These are phyloP conservation scores for Halcyon senegalensis DNA, from an alignment of 2,113 vertebrate genomes.

Conservation along the genomic window DNA sequence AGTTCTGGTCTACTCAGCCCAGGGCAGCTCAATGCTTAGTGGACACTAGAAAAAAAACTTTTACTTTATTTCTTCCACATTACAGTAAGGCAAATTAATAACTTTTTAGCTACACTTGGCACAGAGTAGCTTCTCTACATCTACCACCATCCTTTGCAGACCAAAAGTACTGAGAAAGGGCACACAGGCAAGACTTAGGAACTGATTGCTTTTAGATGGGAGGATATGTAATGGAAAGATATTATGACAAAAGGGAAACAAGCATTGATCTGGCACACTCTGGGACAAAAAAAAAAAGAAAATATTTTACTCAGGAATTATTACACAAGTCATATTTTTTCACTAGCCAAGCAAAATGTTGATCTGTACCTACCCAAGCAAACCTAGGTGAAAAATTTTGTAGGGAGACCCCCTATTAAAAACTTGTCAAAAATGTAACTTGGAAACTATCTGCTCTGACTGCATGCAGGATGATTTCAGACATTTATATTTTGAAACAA, in stretches of 20 bases:
- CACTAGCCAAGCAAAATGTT: not conserved
- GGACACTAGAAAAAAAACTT: not conserved
- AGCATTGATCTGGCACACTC: not conserved
- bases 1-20: not conserved
- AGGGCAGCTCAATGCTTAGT: not conserved
- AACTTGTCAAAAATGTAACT: not conserved
- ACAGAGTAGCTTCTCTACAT: fast-evolving
- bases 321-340: fast-evolving
- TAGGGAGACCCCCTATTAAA: not conserved
- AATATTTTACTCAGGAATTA: not conserved
- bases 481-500: not conserved
- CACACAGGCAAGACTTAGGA: not conserved
- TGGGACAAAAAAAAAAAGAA: not conserved
- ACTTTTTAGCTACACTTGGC: not conserved
- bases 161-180: not conserved
- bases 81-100: not conserved
- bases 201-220: not conserved
- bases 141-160: not conserved
- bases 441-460: not conserved
- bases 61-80: not conserved
- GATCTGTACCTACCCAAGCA: not conserved
- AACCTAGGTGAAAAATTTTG: not conserved
- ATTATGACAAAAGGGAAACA: not conserved
- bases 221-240: not conserved
- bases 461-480: not conserved